Conservation (phyloP, 2,888 invertebrate species). For the Mongoloraphidia duomilia region DNA sequence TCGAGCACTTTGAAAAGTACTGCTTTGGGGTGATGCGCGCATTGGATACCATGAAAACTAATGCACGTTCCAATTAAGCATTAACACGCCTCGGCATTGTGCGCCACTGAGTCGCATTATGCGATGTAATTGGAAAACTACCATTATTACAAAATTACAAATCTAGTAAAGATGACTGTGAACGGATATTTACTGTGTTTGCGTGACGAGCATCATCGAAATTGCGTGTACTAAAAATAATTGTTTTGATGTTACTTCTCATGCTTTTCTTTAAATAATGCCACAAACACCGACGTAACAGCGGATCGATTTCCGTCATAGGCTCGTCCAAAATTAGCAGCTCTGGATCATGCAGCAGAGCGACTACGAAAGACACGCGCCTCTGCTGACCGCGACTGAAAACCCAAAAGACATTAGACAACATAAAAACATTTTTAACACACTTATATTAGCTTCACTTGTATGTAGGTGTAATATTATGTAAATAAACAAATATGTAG, state of each 20-base stretch:
- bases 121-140: too few relatives aligned
- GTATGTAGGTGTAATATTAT: too few relatives aligned
- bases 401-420: too few relatives aligned
- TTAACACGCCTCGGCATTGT: too few relatives aligned
- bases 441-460: too few relatives aligned
- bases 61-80: too few relatives aligned
- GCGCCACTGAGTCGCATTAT: too few relatives aligned
- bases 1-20: too few relatives aligned
- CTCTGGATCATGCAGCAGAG: constrained; percentile 85
- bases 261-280: constrained; percentile 83
- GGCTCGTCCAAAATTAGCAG: constrained; percentile 84
- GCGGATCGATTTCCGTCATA: constrained; percentile 84
- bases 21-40: too few relatives aligned
- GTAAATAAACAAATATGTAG: too few relatives aligned
- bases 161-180: constrained; percentile 7
- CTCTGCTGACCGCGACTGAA: constrained; percentile 80
- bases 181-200: constrained; percentile 51
- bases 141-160: constrained; percentile 5
- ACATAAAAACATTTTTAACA: too few relatives aligned
- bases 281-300: constrained; percentile 86
- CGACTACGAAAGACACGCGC: constrained; percentile 82
- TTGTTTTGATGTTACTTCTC: constrained; percentile 79
- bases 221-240: constrained; percentile 86
- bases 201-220: constrained; percentile 90
- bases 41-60: too few relatives aligned